phyloP scores from a whole-genome alignment of 2,797 vertebrate genomes.

The Tadarida brasiliensis region DNA sequence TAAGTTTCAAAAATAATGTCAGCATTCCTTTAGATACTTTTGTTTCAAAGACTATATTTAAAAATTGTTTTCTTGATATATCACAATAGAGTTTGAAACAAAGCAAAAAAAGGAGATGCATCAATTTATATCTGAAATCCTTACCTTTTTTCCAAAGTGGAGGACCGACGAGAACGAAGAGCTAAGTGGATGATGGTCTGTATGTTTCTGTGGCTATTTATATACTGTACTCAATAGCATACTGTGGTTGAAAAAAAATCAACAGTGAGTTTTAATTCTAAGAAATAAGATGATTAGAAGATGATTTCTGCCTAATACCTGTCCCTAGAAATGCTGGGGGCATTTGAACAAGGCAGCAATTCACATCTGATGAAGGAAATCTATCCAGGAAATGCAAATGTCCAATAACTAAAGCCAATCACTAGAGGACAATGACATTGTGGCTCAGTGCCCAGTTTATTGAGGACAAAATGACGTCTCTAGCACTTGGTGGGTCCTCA shows the following conservation, averaged over 20 bases:
- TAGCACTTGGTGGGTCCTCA: not conserved
- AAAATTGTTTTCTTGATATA: not conserved
- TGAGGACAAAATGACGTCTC: not conserved
- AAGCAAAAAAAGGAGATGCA: not conserved
- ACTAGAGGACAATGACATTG: not conserved
- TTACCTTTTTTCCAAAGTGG: slow-evolving; percentile 72
- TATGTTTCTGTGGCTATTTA: slow-evolving; percentile 24
- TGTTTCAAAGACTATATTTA: not conserved
- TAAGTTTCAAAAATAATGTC: slow-evolving; percentile 26
- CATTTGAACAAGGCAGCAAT: slow-evolving; percentile 60
- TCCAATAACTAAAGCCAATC: slow-evolving; percentile 25
- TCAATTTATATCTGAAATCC: not conserved
- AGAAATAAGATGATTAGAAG: slow-evolving; percentile 66
- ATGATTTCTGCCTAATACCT: slow-evolving; percentile 58
- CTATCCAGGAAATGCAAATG: slow-evolving; percentile 53
- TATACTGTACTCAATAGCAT: slow-evolving; percentile 61
- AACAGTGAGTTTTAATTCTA: slow-evolving; percentile 60
- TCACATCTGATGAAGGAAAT: slow-evolving; percentile 61
- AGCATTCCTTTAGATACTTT: not conserved
- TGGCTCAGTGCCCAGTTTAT: not conserved
- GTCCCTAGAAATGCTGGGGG: slow-evolving; percentile 69
- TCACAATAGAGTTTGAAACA: not conserved
- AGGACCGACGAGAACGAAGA: slow-evolving; percentile 28
- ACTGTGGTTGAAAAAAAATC: slow-evolving; percentile 65
- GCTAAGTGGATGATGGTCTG: not conserved